Evolutionary conservation across 2,797 vertebrate genomes (phyloP), one percentile per base, ranked within the genome.

Genomic region (Margarornis squamiger): DNA sequence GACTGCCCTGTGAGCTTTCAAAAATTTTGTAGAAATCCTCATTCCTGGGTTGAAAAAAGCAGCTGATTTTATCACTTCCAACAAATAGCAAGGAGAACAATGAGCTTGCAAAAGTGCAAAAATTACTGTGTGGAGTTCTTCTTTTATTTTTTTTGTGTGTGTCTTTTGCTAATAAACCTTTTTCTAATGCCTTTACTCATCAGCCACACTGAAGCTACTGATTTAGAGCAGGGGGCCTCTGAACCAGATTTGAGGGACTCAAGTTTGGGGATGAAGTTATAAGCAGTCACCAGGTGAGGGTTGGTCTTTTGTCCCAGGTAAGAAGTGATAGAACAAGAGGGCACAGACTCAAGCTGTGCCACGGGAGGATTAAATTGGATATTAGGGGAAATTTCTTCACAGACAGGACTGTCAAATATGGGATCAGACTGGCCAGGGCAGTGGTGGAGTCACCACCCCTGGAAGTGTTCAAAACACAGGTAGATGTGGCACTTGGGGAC

Each of bases 381-480:
- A 63, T 34, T 9, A 26, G 23, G 29, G 29, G 11, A 38, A 45
- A 45, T 16, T 30, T 26, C 17, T 57, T 12, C 26, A 15, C 17
- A 45, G 45, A 38, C 52, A 57, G 5, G 1, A 3, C 9, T 38
- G 9, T 9, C 9, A 36, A 76, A 36, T 5, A 18, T 26, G 29
- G 36, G 27, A 21, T 43, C 16, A 57, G 65, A 19, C 32, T 76
- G 7, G 2, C 22, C 48, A 43, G 32, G 48, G 13, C 55, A 55
- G 41, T n/a, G 30, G 0, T 70, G 36, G 78, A 49, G 15, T n/a
- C 10, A 9, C 22, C 23, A 41, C 20, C 2, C 8, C 23, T 70
- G 36, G 7, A 22, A n/a, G 6, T 29, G 0, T 76, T 57, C 32
- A n/a, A 34, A 54, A 82, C 3, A 17, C 1, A 0, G 14, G 13